phyloP scores from a whole-genome alignment of 2,888 invertebrate species.

The Pyralis farinalis region DNA sequence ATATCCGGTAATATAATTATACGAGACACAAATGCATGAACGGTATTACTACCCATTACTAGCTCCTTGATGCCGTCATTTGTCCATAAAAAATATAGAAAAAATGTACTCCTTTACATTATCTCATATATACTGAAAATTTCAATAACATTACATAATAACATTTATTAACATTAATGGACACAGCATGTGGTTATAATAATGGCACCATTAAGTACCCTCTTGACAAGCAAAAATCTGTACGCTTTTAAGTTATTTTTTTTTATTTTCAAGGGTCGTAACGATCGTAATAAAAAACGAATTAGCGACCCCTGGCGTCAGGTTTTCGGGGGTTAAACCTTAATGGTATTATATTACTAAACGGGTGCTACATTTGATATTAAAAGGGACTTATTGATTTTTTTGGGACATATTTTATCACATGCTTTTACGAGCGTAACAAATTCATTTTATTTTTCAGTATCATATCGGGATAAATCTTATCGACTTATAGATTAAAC shows the following conservation, averaged over 20 bases:
- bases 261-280: conserved; percentile 45
- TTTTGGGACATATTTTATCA: background rate
- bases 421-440: too few species aligned
- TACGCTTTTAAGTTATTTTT: conserved; percentile 33
- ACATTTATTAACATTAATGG: conserved; percentile 1
- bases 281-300: conserved; percentile 64
- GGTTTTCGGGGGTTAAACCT: conserved; percentile 23
- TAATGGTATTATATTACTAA: conserved; percentile 27
- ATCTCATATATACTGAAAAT: too few species aligned
- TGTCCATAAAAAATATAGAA: too few species aligned
- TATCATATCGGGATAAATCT: too few species aligned
- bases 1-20: too few species aligned
- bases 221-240: conserved; percentile 41
- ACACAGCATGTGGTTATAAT: conserved; percentile 11
- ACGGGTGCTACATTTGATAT: conserved; percentile 16
- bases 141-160: too few species aligned
- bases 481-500: too few species aligned
- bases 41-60: too few species aligned
- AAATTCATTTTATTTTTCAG: too few species aligned
- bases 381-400: conserved; percentile 13
- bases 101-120: too few species aligned
- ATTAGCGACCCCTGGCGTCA: conserved; percentile 47
- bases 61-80: too few species aligned
- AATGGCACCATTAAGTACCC: conserved; percentile 24
- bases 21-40: too few species aligned